Base-by-base conservation (phyloP, 2,888 invertebrate species). In the Andrena marginata region DNA sequence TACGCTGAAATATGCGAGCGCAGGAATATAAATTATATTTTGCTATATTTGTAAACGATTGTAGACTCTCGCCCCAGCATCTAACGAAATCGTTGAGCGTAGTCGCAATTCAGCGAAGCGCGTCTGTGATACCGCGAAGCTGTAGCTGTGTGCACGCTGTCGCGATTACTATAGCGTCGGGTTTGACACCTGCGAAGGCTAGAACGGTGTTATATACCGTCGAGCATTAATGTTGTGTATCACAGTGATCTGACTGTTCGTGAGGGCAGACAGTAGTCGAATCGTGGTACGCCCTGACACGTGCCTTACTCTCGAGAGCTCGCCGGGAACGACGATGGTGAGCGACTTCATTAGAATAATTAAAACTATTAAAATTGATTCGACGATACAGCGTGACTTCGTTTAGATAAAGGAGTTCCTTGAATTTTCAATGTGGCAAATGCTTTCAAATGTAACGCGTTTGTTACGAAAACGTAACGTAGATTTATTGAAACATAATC, bases 221-320 rank as follows among this genome's bases (percentile, higher is more conserved):
- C 60, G n/a, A 68, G 79, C 86, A 85, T 87, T 85, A 85, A 89
- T 85, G 85, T 88, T 73, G 77, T 70, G 77, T 71, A 71, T 84
- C 76, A 48, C 79, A 89, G 89, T 87, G 86, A 89, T 89, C 88
- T 67, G 77, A 60, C 82, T 77, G 75, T 87, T 75, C 80, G 79
- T 64, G 74, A 62, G 84, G 84, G 70, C 80, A 80, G 87, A 82
- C 84, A 79, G 89, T 89, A 79, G 90, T 89, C 26, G 80, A 85
- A 85, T 78, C 72, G 86, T 80, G 72, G 79, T 80, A 75, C 84
- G 71, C 65, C 48, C 80, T 72, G 86, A 76, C 81, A 80, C 81
- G 72, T 10, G 84, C n/a, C 56, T 79, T 51, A 51, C 20, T 62
- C 49, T 73, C 75, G 31, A 69, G 26, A 48, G 29, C 70, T 60